Conservation (phyloP, 1,140 invertebrate genomes). For the Zeugodacus cucurbitae region DNA sequence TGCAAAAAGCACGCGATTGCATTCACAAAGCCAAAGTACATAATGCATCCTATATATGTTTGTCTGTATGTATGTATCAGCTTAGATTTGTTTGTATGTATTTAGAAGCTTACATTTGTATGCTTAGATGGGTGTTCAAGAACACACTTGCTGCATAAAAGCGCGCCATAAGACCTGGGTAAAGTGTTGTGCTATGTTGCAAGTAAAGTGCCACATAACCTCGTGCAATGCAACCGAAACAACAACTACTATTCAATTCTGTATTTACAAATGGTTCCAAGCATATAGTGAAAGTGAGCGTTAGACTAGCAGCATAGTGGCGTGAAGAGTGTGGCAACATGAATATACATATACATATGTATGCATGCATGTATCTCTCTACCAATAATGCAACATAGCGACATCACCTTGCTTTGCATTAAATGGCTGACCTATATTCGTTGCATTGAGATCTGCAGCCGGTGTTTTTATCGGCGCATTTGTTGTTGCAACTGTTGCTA, state of each 20-base stretch:
- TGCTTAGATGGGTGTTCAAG: neutral
- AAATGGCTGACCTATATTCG: neutral
- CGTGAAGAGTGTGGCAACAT: neutral
- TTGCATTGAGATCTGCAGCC: neutral
- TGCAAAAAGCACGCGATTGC: neutral
- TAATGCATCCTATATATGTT: neutral
- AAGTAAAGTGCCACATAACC: neutral
- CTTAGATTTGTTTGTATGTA: neutral
- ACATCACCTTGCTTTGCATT: neutral
- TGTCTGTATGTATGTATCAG: neutral
- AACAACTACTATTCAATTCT: neutral
- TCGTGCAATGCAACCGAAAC: neutral
- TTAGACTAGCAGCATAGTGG: neutral
- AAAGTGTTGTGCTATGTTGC: neutral
- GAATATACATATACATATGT: neutral
- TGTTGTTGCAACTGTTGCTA: neutral
- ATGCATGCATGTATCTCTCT: neutral
- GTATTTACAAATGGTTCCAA: neutral
- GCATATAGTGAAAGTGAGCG: neutral
- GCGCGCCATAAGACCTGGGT: neutral
- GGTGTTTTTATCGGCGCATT: neutral
- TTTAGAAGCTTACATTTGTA: neutral
- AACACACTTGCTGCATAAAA: neutral
- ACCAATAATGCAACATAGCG: neutral
- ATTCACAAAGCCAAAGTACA: neutral